Conservation (phyloP, 2,888 invertebrate species). For the Drosophila conformis region DNA sequence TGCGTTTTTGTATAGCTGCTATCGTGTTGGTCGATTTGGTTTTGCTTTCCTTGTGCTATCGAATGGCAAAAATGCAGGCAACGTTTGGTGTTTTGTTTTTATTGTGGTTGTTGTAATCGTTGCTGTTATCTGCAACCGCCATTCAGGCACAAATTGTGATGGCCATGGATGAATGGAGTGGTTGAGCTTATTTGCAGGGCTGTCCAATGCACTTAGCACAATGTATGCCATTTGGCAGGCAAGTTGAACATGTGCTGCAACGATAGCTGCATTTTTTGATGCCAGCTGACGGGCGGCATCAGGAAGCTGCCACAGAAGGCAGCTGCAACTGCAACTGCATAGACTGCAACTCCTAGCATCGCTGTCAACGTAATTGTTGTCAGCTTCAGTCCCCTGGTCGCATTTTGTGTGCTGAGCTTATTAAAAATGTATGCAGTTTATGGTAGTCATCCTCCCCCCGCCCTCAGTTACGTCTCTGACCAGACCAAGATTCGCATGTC, state of each 20-base stretch:
- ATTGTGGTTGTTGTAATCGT: slow-evolving; percentile 26
- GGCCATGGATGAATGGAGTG: background rate
- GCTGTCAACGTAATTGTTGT: slow-evolving; percentile 38
- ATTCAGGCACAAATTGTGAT: slow-evolving; percentile 55
- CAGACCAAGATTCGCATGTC: slow-evolving; percentile 3
- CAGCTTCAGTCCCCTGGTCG: slow-evolving; percentile 47
- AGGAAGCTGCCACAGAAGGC: slow-evolving; percentile 5
- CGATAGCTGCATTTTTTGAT: slow-evolving; percentile 37
- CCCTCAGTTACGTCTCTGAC: background rate
- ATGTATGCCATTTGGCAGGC: slow-evolving; percentile 34
- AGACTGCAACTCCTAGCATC: background rate
- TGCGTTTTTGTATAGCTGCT: slow-evolving; percentile 14
- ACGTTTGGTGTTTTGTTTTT: slow-evolving; percentile 17
- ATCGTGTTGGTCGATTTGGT: slow-evolving; percentile 20
- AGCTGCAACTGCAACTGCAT: slow-evolving; percentile 1
- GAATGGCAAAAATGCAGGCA: slow-evolving; percentile 47
- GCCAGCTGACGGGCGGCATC: slow-evolving; percentile 15
- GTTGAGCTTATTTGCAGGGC: slow-evolving; percentile 21
- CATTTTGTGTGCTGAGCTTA: slow-evolving; percentile 62
- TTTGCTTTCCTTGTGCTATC: slow-evolving; percentile 54
- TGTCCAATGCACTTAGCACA: slow-evolving; percentile 20
- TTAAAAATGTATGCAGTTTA: slow-evolving; percentile 76
- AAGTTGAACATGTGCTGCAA: slow-evolving; percentile 53
- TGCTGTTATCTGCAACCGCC: slow-evolving; percentile 66
- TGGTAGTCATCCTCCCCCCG: slow-evolving; percentile 25